These are phyloP conservation scores for Hippoglossus stenolepis DNA, from an alignment of 2,113 vertebrate species.

Conservation along the genomic window DNA sequence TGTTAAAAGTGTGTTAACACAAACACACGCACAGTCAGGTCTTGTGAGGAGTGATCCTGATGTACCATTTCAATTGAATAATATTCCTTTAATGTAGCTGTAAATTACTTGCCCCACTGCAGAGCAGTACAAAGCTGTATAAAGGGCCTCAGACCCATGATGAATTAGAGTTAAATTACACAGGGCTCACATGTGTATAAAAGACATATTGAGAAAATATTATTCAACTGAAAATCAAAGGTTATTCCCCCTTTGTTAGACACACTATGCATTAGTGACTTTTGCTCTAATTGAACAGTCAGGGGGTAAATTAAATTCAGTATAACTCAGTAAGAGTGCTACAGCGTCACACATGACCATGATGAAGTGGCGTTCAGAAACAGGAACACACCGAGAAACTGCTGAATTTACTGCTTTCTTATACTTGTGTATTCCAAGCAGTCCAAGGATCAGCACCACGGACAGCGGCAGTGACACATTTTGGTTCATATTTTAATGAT, in stretches of 20 bases:
- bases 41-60: background rate
- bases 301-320: background rate
- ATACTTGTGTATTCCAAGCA: background rate
- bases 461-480: slow-evolving; percentile 10
- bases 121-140: background rate
- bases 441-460: background rate
- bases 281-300: slow-evolving; percentile 1
- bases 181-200: background rate
- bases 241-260: background rate
- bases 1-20: slow-evolving; percentile 23
- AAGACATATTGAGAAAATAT: background rate
- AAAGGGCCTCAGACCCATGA: background rate
- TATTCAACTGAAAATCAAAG: background rate
- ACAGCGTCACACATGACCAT: background rate
- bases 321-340: background rate
- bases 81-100: background rate
- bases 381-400: background rate
- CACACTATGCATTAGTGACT: background rate
- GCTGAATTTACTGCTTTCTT: background rate
- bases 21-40: background rate
- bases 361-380: background rate
- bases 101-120: background rate
- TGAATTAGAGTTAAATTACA: background rate
- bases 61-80: background rate
- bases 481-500: background rate